Conservation (phyloP, 2,113 vertebrate genomes). For the Lichenostomus cassidix region DNA sequence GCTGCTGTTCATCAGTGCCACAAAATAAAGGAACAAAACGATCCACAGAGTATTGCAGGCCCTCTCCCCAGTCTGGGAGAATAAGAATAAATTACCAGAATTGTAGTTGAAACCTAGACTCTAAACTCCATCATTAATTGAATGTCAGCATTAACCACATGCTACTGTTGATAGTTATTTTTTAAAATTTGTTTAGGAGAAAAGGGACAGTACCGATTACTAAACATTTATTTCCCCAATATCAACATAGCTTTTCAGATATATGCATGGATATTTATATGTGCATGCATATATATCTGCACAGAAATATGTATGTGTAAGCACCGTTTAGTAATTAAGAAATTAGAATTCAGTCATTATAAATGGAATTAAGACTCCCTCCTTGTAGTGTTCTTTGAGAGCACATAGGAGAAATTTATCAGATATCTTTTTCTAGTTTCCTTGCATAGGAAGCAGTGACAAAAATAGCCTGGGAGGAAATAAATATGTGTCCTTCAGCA, state of each 20-base stretch:
- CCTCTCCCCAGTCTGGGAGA: not conserved
- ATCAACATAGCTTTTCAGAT: not conserved
- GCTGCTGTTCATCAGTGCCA: not conserved
- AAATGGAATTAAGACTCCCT: not conserved
- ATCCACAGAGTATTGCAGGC: not conserved
- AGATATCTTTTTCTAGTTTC: not conserved
- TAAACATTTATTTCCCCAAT: not conserved
- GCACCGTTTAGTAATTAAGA: not conserved
- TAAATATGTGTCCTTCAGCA: not conserved
- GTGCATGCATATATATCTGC: not conserved
- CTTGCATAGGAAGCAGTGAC: not conserved
- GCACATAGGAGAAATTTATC: not conserved
- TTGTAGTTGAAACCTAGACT: not conserved
- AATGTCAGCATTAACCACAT: not conserved
- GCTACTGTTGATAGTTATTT: not conserved
- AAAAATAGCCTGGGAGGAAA: not conserved
- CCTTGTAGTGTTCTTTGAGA: not conserved
- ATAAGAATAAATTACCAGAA: not conserved
- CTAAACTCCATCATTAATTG: not conserved
- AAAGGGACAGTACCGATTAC: not conserved
- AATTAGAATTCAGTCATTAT: not conserved
- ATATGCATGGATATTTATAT: fast-evolving
- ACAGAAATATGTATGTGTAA: not conserved
- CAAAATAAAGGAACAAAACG: not conserved
- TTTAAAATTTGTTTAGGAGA: not conserved